Evolutionary conservation across 2,888 invertebrate species (phyloP).

Genomic region (Troides oblongomaculatus): DNA sequence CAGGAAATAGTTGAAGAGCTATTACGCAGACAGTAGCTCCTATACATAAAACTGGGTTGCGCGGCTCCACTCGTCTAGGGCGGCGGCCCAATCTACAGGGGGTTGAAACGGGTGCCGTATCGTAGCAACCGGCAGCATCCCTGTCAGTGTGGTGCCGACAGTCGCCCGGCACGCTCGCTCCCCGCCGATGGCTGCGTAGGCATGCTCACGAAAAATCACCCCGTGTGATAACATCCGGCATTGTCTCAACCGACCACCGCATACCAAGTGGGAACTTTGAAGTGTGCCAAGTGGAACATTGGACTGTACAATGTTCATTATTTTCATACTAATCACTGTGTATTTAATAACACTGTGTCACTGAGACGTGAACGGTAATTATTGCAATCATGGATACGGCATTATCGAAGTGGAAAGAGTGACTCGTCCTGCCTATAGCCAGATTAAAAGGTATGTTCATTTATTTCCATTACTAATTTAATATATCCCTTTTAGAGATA

Average conservation of each 20-base stretch:
- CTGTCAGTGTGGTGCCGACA: constrained; percentile 65
- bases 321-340: constrained; percentile 71
- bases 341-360: constrained; percentile 73
- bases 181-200: constrained; percentile 36
- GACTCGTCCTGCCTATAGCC: constrained; percentile 18
- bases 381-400: constrained; percentile 53
- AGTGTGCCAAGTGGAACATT: constrained; percentile 33
- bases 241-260: constrained; percentile 17
- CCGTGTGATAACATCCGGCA: constrained; percentile 27
- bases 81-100: constrained; percentile 60
- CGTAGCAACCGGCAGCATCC: constrained; percentile 78
- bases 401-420: constrained; percentile 49
- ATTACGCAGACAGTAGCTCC: constrained; percentile 70
- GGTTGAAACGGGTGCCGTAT: constrained; percentile 67
- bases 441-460: constrained; percentile 37
- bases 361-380: constrained; percentile 45
- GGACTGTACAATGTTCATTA: constrained; percentile 61
- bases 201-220: constrained; percentile 34
- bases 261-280: constrained; percentile 36
- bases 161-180: constrained; percentile 56
- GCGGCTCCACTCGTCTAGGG: constrained; percentile 63
- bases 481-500: background rate
- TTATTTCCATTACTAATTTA: constrained; percentile 22
- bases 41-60: constrained; percentile 76
- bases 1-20: constrained; percentile 75